Base-by-base conservation (phyloP, 1,140 invertebrate species). In the Whitmania pigra region DNA sequence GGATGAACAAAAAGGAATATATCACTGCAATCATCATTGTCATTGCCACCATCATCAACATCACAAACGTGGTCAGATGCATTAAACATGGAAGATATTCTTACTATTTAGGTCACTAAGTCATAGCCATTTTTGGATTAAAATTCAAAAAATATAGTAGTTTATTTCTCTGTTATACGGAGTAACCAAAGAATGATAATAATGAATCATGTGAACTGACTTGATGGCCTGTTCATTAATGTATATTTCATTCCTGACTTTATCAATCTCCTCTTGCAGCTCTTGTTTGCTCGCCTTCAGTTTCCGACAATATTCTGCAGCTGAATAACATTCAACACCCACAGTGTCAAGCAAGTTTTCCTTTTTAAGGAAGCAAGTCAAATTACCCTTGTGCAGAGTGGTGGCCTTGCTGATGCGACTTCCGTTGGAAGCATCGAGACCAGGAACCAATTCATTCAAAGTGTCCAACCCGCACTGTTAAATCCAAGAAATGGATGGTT, bases 381-480 rank as follows among this genome's bases (percentile, higher is more conserved):
- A 63, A 18, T 77, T 78, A 75, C 93, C 93, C 83, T 96, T 96
- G 78, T 96, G 92, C 57, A 97, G 82, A 91, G 97, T 94, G 0
- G 92, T 91, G 29, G 94, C 94, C 85, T 97, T 98, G 83, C 82
- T 84, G 80, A 91, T 89, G 85, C 97, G 97, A 0, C 90, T 87
- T 79, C 89, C 92, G 6, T 92, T 90, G 83, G 92, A 95, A 77
- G 91, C 88, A 82, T 88, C 90, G 18, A 97, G 85, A 74, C 84
- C 78, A 40, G 94, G 94, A 79, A 97, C 93, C n/a, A 98, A 85
- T 73, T 88, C 88, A 81, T 95, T 91, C 71, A 98, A 85, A 79
- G 89, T 89, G 81, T 98, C 94, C 82, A 97, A 97, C 31, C 94
- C 94, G 83, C 91, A 94, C 85, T 83, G 75, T 40, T 77, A 78